phyloP scores from a whole-genome alignment of 2,797 vertebrate species.

The Intellagama lesueurii region DNA sequence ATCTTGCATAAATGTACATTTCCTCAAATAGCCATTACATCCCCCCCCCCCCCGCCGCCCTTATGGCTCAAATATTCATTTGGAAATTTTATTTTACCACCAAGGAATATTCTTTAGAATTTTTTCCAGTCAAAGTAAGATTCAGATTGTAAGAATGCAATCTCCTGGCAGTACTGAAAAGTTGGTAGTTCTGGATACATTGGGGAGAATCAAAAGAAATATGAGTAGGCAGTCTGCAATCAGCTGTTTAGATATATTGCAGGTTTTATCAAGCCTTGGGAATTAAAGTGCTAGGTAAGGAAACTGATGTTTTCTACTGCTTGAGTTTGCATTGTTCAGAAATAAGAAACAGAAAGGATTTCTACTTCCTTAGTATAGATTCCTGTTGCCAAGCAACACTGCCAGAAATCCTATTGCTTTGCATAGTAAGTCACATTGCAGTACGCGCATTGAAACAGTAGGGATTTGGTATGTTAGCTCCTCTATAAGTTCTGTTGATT shows the following conservation, averaged over 20 bases:
- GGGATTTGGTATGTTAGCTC: no score
- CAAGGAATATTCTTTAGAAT: neutral
- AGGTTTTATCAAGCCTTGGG: neutral
- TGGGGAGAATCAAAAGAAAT: neutral
- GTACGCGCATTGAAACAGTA: no score
- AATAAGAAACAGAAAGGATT: slow-evolving; percentile 69
- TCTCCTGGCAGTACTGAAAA: neutral
- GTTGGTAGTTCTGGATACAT: neutral
- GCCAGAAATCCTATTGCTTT: slow-evolving; percentile 52
- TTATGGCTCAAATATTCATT: no score
- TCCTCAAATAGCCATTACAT: no score
- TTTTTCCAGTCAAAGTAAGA: neutral
- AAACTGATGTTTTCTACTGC: neutral
- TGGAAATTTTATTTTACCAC: no score
- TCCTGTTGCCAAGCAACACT: slow-evolving; percentile 80
- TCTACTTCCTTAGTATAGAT: slow-evolving; percentile 75
- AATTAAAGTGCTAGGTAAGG: neutral
- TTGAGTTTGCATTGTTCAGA: slow-evolving; percentile 35
- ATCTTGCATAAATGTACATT: no score
- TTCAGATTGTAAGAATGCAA: neutral
- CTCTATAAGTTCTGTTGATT: no score
- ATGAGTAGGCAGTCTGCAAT: neutral
- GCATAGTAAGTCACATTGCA: no score
- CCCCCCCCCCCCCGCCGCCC: no score
- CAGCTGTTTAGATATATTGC: neutral